Evolutionary conservation across 2,888 invertebrate genomes (phyloP), one percentile per base, ranked within the genome.

Genomic region (Frankliniella fusca): DNA sequence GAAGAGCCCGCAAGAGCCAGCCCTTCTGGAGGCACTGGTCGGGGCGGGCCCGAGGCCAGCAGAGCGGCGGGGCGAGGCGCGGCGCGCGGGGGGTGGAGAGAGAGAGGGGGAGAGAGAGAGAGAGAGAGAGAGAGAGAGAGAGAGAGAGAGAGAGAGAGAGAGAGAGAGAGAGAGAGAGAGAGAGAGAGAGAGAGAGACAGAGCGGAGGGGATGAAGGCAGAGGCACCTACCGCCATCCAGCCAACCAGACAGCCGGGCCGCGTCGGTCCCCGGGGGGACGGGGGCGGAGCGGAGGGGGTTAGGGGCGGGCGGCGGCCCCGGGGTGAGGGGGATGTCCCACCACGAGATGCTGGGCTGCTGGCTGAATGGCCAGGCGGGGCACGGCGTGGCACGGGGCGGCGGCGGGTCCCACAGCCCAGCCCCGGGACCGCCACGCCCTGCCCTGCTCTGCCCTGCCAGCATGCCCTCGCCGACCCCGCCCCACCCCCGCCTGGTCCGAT

Each of bases 171-270:
- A 2, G 54, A 12, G 15, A 12, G 3, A 20, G 54, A 54, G 12
- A 12, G 20, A 12, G 12, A 54, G 54, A 18, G 15, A 54, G 54
- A 18, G 15, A 54, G 18, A 7, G 18, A 0, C n/a, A n/a, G 20
- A 18, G 15, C 54, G 18, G n/a, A 76, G 70, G 23, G 70, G 23
- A 27, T 23, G 70, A 23, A 76, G 70, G 70, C 70, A 76, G 23
- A 23, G 23, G 12, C 70, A 23, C 23, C 70, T 27, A 76, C 70
- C 70, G 27, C 70, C 70, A 23, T 23, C 70, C 70, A 76, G 70
- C 70, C 70, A 76, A 76, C 70, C 70, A 76, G 70, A 76, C 70
- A 76, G 23, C 70, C 70, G 70, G 70, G 61, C 15, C n/a, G 18
- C 18, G 18, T 61, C n/a, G 18, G 18, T 61, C n/a, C 7, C 20